Conservation (phyloP, 2,797 vertebrate genomes). For the Eulemur rubriventer region DNA sequence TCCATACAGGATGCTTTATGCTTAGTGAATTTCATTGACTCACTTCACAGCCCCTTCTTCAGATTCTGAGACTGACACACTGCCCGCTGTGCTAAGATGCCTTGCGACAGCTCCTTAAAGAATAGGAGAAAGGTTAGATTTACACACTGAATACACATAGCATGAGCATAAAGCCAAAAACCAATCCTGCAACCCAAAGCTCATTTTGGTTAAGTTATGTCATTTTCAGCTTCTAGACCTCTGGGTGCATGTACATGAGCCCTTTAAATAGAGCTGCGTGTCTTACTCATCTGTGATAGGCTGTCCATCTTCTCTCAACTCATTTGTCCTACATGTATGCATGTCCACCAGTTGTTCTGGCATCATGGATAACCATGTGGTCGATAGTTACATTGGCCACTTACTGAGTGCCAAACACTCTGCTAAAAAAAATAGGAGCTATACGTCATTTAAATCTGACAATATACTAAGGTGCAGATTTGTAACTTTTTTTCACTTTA, state of each 20-base stretch:
- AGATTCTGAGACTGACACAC: background rate
- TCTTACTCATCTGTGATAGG: background rate
- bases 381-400: background rate
- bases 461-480: background rate
- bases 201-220: background rate
- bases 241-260: background rate
- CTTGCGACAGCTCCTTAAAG: background rate
- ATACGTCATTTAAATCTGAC: background rate
- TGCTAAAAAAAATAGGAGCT: background rate
- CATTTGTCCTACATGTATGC: background rate
- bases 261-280: background rate
- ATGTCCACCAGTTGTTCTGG: background rate
- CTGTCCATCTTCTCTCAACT: background rate
- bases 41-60: background rate
- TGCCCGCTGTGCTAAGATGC: background rate
- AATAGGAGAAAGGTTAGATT: background rate
- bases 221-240: background rate
- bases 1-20: background rate
- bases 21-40: background rate
- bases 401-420: background rate
- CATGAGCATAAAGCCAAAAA: background rate
- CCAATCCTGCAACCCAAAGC: background rate
- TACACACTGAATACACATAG: background rate
- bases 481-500: background rate
- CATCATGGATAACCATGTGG: background rate